A percentile compares a stretch with the other conserved stretches of the same genome.
phyloP scores from a whole-genome alignment of 2,113 vertebrate species.

The Pholis gunnellus region DNA sequence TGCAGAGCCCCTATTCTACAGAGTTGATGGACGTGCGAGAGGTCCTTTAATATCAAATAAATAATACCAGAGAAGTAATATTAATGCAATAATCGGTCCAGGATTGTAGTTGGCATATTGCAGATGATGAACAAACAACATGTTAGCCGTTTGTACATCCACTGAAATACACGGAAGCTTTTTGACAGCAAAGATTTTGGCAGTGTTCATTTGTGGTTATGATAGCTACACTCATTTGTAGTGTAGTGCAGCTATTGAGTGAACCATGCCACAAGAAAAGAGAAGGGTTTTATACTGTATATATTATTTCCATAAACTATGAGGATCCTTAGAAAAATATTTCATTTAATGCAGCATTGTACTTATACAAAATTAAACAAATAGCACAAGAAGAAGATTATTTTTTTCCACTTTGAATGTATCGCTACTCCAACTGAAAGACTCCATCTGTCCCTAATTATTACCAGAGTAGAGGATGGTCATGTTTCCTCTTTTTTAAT shows the following conservation, averaged over 20 bases:
- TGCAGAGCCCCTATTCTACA: slow-evolving; percentile 59
- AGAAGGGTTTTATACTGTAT: slow-evolving; percentile 63
- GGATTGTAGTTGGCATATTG: slow-evolving; percentile 27
- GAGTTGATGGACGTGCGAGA: slow-evolving; percentile 18
- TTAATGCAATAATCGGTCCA: slow-evolving; percentile 15
- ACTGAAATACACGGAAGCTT: slow-evolving; percentile 62
- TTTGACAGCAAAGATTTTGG: slow-evolving; percentile 61
- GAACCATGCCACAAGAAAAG: slow-evolving; percentile 52
- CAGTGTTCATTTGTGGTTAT: slow-evolving; percentile 63
- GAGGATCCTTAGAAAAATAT: slow-evolving; percentile 86
- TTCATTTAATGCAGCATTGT: slow-evolving; percentile 81
- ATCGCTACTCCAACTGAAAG: slow-evolving; percentile 20
- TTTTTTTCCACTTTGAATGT: slow-evolving; percentile 31
- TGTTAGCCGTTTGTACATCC: slow-evolving; percentile 52
- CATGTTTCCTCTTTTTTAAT: background rate
- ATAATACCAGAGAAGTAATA: slow-evolving; percentile 43
- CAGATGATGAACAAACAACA: slow-evolving; percentile 48
- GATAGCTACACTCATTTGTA: slow-evolving; percentile 34
- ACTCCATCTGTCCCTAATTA: background rate
- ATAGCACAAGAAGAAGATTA: slow-evolving; percentile 56
- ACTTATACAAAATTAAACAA: slow-evolving; percentile 77
- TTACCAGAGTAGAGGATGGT: too few relatives aligned
- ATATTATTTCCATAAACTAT: slow-evolving; percentile 74
- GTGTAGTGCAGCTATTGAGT: slow-evolving; percentile 11
- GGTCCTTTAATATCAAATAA: slow-evolving; percentile 41